These are phyloP conservation scores for Plecotus auritus DNA, from an alignment of 2,113 vertebrate genomes.

Conservation along the genomic window DNA sequence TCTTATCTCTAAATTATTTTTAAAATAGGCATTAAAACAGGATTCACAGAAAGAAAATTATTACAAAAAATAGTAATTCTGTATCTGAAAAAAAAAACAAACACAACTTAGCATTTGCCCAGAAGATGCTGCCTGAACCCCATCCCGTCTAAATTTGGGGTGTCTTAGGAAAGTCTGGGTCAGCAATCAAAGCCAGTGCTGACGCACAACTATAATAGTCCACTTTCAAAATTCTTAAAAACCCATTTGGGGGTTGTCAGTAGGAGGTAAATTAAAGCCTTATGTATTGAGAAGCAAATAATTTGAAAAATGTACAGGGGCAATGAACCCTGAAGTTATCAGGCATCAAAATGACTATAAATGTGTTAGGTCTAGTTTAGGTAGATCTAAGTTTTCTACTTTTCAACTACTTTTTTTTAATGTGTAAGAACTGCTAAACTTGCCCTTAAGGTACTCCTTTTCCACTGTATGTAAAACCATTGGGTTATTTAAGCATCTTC, in stretches of 20 bases:
- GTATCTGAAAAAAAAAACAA: background rate
- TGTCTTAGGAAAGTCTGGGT: constrained; percentile 69
- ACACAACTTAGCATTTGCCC: constrained; percentile 41
- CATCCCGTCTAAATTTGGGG: constrained; percentile 52
- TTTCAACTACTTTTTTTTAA: constrained; percentile 48
- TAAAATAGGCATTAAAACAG: constrained; percentile 57
- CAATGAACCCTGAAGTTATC: constrained; percentile 83
- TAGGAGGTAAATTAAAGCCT: constrained; percentile 83
- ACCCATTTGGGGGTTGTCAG: constrained; percentile 76
- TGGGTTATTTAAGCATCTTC: background rate
- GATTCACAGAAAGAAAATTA: constrained; percentile 65
- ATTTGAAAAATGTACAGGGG: constrained; percentile 82
- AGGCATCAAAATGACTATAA: constrained; percentile 72
- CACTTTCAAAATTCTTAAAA: constrained; percentile 81
- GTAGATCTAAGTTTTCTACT: constrained; percentile 59
- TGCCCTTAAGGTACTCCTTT: background rate
- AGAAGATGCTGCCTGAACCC: constrained; percentile 49
- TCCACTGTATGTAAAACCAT: background rate
- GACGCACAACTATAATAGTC: constrained; percentile 59
- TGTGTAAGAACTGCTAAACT: constrained; percentile 11
- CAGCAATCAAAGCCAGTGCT: constrained; percentile 60
- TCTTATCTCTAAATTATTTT: background rate
- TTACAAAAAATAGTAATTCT: constrained; percentile 63
- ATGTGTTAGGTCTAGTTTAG: constrained; percentile 64
- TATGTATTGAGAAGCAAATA: constrained; percentile 82